These are phyloP conservation scores for Periophthalmus magnuspinnatus DNA, from an alignment of 2,797 vertebrate species.

Conservation along the genomic window DNA sequence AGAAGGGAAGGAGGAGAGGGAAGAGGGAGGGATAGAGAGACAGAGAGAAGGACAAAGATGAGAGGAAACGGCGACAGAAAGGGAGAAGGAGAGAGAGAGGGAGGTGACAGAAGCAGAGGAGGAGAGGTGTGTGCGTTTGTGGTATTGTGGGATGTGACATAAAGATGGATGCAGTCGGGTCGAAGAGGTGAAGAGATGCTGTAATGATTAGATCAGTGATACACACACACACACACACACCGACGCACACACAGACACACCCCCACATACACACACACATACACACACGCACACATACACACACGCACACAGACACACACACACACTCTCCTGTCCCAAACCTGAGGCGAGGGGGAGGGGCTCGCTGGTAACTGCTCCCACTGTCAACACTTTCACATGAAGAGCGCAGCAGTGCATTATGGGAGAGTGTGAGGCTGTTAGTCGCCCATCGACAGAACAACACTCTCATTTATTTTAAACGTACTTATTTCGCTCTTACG, in stretches of 20 bases:
- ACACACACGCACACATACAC: conserved; percentile 16
- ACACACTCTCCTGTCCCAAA: conserved; percentile 37
- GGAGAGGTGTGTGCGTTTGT: conserved; percentile 8
- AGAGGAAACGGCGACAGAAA: no score
- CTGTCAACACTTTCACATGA: conserved; percentile 63
- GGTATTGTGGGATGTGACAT: conserved; percentile 51
- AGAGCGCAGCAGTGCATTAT: conserved; percentile 64
- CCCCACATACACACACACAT: conserved; percentile 35
- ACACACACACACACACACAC: conserved; percentile 38
- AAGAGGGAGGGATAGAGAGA: no score
- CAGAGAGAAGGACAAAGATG: no score
- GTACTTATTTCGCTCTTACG: no score
- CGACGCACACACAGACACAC: conserved; percentile 12
- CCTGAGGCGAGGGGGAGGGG: conserved; percentile 30
- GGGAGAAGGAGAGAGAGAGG: conserved; percentile 29
- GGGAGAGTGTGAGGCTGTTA: conserved; percentile 33
- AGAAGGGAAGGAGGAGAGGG: no score
- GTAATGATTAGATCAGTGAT: conserved; percentile 78
- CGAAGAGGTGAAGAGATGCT: conserved; percentile 70
- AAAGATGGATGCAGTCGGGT: conserved; percentile 70
- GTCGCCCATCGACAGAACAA: conserved; percentile 7
- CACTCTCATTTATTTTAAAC: no score
- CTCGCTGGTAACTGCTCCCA: conserved; percentile 52
- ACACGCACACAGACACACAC: no score
- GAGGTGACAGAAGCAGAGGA: conserved; percentile 49